Percentiles rank a stretch among this genome's conserved stretches.
These are phyloP conservation scores for Cephonodes hylas DNA, from an alignment of 2,888 invertebrate species.

Conservation along the genomic window DNA sequence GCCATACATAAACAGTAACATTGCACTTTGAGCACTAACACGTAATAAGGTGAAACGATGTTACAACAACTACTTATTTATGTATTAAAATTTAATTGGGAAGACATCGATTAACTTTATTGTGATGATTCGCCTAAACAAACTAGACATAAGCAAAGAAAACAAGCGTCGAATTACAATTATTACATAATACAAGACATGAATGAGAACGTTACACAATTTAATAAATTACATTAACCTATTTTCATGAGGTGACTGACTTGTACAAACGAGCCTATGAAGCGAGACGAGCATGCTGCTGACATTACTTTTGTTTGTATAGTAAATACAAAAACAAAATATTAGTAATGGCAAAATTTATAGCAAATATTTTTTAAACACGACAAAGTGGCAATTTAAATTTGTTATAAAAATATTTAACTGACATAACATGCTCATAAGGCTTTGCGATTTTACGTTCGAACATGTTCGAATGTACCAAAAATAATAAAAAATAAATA, in stretches of 20 bases:
- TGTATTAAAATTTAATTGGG: slow-evolving; percentile 2
- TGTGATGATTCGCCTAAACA: neutral
- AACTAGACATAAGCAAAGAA: neutral
- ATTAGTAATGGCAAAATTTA: too few species aligned
- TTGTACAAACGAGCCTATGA: neutral
- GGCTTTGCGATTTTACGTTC: too few species aligned
- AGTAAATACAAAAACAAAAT: neutral
- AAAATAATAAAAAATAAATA: too few species aligned
- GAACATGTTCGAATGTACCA: too few species aligned
- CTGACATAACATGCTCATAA: too few species aligned
- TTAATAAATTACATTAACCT: neutral
- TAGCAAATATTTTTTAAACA: too few species aligned
- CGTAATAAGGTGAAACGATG: neutral
- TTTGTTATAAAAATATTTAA: too few species aligned
- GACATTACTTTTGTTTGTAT: neutral
- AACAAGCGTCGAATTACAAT: neutral
- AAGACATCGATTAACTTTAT: neutral
- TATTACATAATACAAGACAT: neutral
- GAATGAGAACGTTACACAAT: neutral
- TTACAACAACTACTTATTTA: neutral
- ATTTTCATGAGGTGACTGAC: neutral
- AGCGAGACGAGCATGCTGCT: neutral
- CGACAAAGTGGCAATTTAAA: too few species aligned
- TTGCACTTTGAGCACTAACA: neutral
- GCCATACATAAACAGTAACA: neutral